These are phyloP conservation scores for Drosophila monieri DNA, from an alignment of 2,888 invertebrate genomes.

Conservation along the genomic window DNA sequence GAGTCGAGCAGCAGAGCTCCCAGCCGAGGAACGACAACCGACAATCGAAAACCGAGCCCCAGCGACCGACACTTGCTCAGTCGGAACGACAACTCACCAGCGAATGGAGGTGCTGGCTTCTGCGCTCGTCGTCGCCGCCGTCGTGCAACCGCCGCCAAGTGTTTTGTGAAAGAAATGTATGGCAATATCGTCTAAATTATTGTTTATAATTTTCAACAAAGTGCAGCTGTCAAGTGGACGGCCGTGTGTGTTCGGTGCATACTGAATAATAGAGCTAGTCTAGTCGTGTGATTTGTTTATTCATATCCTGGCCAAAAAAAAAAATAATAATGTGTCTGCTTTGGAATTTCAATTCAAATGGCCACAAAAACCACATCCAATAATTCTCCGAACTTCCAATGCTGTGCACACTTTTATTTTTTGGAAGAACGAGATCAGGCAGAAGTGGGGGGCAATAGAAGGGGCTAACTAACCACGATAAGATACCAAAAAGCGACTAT, in stretches of 20 bases:
- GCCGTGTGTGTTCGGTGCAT: conserved; percentile 38
- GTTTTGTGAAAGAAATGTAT: conserved; percentile 71
- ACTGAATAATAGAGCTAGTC: conserved; percentile 28
- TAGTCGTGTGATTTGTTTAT: conserved; percentile 39
- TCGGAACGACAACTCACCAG: conserved; percentile 84
- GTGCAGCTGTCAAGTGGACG: conserved; percentile 64
- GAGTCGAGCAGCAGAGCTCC: conserved; percentile 8
- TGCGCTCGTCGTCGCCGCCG: conserved; percentile 67
- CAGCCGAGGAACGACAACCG: conserved; percentile 9
- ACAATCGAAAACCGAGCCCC: conserved; percentile 7
- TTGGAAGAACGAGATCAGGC: not conserved
- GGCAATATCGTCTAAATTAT: conserved; percentile 31
- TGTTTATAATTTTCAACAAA: conserved; percentile 53
- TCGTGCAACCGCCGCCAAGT: conserved; percentile 60
- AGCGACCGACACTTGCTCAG: conserved; percentile 83
- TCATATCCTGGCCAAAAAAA: conserved; percentile 50
- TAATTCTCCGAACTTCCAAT: conserved; percentile 29
- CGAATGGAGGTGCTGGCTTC: conserved; percentile 83
- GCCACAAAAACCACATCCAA: conserved; percentile 5
- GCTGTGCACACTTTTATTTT: conserved; percentile 21
- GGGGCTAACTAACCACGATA: conserved; percentile 68
- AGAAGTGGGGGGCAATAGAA: conserved; percentile 30
- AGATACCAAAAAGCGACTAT: conserved; percentile 55
- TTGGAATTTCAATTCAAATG: conserved; percentile 35
- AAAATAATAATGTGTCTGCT: conserved; percentile 3